Evolutionary conservation across 2,113 vertebrate species (phyloP).

Genomic region (Scortum barcoo): DNA sequence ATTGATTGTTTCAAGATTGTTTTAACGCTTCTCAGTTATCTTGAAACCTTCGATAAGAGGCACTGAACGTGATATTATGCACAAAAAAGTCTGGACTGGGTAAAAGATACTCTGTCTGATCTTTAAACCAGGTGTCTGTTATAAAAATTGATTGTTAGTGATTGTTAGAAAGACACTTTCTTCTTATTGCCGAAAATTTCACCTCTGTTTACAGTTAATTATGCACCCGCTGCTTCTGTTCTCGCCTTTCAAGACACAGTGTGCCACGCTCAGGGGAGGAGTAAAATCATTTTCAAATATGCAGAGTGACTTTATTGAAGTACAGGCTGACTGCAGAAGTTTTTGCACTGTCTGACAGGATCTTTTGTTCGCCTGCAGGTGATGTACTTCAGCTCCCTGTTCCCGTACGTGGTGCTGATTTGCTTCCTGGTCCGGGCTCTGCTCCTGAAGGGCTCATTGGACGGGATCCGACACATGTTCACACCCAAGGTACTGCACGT

Average conservation of each 20-base stretch:
- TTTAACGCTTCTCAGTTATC: too few relatives aligned
- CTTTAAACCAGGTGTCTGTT: neutral
- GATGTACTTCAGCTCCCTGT: constrained; percentile 99
- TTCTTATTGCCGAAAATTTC: neutral
- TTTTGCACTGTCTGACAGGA: neutral
- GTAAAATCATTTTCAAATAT: neutral
- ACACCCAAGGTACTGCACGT: constrained; percentile 90
- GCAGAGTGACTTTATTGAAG: neutral
- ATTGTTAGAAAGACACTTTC: neutral
- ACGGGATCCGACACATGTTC: constrained; percentile 97
- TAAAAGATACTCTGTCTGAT: neutral
- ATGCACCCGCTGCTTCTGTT: too few relatives aligned
- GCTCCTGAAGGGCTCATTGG: constrained; percentile 92
- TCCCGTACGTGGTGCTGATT: constrained; percentile 94
- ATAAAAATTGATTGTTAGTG: neutral
- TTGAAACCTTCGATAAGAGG: neutral
- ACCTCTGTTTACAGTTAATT: neutral
- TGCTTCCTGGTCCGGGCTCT: constrained; percentile 95
- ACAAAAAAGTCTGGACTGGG: neutral
- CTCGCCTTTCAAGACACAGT: too few relatives aligned
- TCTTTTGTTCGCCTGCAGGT: constrained; percentile 84
- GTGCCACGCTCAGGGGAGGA: neutral
- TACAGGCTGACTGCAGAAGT: neutral
- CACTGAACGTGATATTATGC: neutral
- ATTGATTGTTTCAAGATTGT: neutral